These are phyloP conservation scores for Platycnemis pennipes DNA, from an alignment of 2,888 invertebrate genomes.

Conservation along the genomic window DNA sequence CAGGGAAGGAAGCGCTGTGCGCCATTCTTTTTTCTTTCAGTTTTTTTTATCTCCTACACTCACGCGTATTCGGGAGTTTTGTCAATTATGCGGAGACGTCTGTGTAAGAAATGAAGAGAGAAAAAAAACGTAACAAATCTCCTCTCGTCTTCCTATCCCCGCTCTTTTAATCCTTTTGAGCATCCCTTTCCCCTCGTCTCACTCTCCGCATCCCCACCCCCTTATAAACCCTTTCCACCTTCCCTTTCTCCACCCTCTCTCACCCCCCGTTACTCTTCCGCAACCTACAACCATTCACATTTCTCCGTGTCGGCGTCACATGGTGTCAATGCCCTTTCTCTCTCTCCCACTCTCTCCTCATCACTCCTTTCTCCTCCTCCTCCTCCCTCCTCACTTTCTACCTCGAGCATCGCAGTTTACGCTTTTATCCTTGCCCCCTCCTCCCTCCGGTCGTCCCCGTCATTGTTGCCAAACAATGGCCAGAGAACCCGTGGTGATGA, in stretches of 20 bases:
- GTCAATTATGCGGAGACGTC: slow-evolving; percentile 28
- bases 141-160: not conserved
- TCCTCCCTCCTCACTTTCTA: not conserved
- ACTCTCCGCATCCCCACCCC: not conserved
- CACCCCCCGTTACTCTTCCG: too few relatives aligned
- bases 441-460: not conserved
- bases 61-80: not conserved
- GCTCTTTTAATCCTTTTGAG: slow-evolving; percentile 7
- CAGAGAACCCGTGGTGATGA: not conserved
- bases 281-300: not conserved
- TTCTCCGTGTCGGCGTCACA: slow-evolving; percentile 41
- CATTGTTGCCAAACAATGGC: slow-evolving; percentile 26
- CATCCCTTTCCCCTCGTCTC: not conserved
- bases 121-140: not conserved
- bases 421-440: not conserved
- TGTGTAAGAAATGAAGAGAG: not conserved
- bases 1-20: not conserved
- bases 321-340: slow-evolving; percentile 38
- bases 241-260: not conserved
- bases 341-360: not conserved
- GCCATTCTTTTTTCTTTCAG: not conserved
- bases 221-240: not conserved
- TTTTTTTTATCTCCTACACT: not conserved
- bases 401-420: not conserved
- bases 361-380: not conserved